These are phyloP conservation scores for Microplitis demolitor DNA, from an alignment of 1,140 invertebrate species.

Conservation along the genomic window DNA sequence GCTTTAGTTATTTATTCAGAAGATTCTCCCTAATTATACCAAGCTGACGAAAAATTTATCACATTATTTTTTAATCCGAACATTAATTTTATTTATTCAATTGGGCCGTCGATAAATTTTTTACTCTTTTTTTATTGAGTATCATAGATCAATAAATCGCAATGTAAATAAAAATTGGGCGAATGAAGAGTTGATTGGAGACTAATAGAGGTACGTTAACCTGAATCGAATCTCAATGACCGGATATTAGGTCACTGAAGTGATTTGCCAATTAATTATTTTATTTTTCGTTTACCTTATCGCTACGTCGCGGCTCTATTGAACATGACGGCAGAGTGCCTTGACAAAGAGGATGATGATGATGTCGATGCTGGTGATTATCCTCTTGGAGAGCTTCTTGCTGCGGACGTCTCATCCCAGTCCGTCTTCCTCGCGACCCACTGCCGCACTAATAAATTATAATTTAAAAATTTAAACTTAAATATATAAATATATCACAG, in stretches of 20 bases:
- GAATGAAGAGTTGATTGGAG: background rate
- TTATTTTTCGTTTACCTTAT: conserved; percentile 39
- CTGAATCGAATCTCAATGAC: background rate
- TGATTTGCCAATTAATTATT: background rate
- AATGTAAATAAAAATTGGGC: no score
- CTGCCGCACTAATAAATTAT: conserved; percentile 55
- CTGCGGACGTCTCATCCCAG: conserved; percentile 61
- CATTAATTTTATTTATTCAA: no score
- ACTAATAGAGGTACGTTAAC: background rate
- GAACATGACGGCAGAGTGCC: conserved; percentile 43
- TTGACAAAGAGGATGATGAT: conserved; percentile 38
- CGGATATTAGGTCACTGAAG: no score
- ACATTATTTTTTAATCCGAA: no score
- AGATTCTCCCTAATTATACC: no score
- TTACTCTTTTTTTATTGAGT: no score
- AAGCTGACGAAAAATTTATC: no score
- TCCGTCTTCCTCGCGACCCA: conserved; percentile 59
- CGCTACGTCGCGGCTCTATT: conserved; percentile 43
- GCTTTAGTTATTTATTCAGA: background rate
- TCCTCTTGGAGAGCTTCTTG: conserved; percentile 55
- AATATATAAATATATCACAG: conserved; percentile 21
- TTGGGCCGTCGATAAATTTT: no score
- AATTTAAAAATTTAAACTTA: no score
- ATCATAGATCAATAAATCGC: no score
- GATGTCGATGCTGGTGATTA: conserved; percentile 45